phyloP scores from a whole-genome alignment of 2,888 invertebrate genomes.

The Nebria brevicollis region DNA sequence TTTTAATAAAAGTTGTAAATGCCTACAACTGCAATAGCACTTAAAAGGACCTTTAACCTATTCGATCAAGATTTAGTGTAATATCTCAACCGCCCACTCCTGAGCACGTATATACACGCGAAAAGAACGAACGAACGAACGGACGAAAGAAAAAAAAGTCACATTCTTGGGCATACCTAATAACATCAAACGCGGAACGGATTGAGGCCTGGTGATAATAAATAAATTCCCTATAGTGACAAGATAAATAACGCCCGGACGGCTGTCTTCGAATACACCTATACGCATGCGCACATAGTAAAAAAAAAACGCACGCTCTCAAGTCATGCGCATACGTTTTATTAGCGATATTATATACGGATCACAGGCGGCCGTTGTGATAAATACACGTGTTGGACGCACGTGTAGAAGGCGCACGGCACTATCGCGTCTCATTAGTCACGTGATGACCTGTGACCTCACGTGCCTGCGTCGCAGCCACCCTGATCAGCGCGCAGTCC shows the following conservation, averaged over 20 bases:
- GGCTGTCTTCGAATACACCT: constrained; percentile 8
- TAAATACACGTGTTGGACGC: constrained; percentile 15
- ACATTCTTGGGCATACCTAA: not conserved
- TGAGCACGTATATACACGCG: not conserved
- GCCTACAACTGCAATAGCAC: not conserved
- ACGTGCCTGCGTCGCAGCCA: constrained; percentile 29
- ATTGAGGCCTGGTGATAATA: constrained; percentile 3
- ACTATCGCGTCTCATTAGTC: constrained; percentile 37
- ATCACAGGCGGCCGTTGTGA: constrained; percentile 3
- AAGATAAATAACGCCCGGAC: constrained; percentile 13
- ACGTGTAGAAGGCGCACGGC: constrained; percentile 11
- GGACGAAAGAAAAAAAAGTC: not conserved
- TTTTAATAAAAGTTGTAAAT: too few species aligned
- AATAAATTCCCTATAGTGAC: constrained; percentile 7
- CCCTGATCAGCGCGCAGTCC: constrained; percentile 19
- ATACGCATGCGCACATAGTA: constrained; percentile 2
- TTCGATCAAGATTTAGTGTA: not conserved
- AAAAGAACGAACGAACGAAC: not conserved
- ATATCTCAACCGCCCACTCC: not conserved
- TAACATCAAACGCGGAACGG: constrained; percentile 10
- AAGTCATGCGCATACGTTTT: constrained; percentile 15
- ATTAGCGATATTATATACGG: constrained; percentile 21
- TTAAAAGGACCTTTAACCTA: not conserved
- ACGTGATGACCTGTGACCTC: constrained; percentile 38
- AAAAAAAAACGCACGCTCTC: not conserved